Conservation (phyloP, 2,888 invertebrate genomes). For the Cotesia congregata region DNA sequence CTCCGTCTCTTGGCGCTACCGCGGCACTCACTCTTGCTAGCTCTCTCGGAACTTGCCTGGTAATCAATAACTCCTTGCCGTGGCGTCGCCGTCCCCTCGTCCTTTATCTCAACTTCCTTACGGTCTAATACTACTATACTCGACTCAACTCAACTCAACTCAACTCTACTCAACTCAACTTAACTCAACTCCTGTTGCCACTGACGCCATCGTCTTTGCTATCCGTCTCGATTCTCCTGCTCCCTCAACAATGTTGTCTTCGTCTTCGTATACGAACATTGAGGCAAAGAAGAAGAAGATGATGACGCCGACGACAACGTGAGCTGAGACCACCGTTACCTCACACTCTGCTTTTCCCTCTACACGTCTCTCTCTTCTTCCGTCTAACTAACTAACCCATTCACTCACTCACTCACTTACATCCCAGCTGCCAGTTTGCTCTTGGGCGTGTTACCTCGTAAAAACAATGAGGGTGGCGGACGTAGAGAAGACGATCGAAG, state of each 20-base stretch:
- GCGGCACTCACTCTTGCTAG: constrained; percentile 6
- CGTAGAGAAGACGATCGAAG: constrained; percentile 34
- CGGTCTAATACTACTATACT: constrained; percentile 23
- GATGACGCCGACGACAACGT: constrained; percentile 19
- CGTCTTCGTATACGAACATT: background rate
- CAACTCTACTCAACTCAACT: background rate
- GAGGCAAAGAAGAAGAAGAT: background rate
- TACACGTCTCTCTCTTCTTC: constrained; percentile 21
- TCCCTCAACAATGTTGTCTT: background rate
- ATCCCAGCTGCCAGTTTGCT: constrained; percentile 34
- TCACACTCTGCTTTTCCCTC: constrained; percentile 2
- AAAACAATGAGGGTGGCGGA: constrained; percentile 40
- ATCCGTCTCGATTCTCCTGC: constrained; percentile 38
- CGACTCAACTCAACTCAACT: constrained; percentile 12
- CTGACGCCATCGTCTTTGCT: constrained; percentile 34
- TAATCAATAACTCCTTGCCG: constrained; percentile 69
- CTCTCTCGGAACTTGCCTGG: constrained; percentile 45
- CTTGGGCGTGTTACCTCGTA: constrained; percentile 39
- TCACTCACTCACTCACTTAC: constrained; percentile 31
- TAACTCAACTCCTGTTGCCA: constrained; percentile 24
- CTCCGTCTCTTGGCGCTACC: background rate
- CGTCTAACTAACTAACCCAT: constrained; percentile 29
- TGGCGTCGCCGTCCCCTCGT: constrained; percentile 46
- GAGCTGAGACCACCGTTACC: constrained; percentile 36
- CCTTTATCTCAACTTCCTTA: constrained; percentile 11